Percentiles rank a stretch among this genome's conserved stretches.
Evolutionary conservation across 2,113 vertebrate genomes (phyloP).

Genomic region (Pterocles burchelli): DNA sequence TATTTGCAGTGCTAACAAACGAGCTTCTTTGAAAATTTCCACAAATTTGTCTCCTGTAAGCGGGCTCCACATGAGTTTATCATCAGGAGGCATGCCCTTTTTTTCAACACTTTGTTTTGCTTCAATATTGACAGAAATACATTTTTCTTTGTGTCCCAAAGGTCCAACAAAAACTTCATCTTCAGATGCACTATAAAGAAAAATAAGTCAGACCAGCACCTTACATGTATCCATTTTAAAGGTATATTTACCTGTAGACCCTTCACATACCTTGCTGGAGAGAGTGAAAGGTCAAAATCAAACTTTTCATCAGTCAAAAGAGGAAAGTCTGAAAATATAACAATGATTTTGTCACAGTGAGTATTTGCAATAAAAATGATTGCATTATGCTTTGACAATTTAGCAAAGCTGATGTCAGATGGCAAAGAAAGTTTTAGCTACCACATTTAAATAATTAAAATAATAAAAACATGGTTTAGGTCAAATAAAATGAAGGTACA

Average conservation of each 20-base stretch:
- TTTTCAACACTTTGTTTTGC: not conserved
- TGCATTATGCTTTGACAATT: not conserved
- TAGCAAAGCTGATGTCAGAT: not conserved
- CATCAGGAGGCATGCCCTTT: not conserved
- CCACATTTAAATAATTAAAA: not conserved
- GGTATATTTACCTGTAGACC: not conserved
- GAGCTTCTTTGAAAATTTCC: conserved; percentile 89
- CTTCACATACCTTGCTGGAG: conserved; percentile 74
- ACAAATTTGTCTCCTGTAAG: conserved; percentile 83
- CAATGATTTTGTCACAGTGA: not conserved
- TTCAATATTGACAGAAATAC: conserved; percentile 69
- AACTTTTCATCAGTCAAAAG: conserved; percentile 79
- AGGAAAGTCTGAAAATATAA: conserved; percentile 46
- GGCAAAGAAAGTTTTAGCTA: not conserved
- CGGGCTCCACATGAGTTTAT: conserved; percentile 77
- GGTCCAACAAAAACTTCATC: conserved; percentile 90
- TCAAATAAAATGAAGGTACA: not conserved
- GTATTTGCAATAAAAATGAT: not conserved
- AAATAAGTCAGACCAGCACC: not conserved
- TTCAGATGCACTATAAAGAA: conserved; percentile 75
- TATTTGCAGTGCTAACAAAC: conserved; percentile 79
- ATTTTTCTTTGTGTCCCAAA: conserved; percentile 77
- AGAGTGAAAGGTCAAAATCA: conserved; percentile 81
- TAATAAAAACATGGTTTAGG: not conserved
- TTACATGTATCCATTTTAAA: not conserved